phyloP scores from a whole-genome alignment of 2,113 vertebrate genomes.

The Pteropus alecto region DNA sequence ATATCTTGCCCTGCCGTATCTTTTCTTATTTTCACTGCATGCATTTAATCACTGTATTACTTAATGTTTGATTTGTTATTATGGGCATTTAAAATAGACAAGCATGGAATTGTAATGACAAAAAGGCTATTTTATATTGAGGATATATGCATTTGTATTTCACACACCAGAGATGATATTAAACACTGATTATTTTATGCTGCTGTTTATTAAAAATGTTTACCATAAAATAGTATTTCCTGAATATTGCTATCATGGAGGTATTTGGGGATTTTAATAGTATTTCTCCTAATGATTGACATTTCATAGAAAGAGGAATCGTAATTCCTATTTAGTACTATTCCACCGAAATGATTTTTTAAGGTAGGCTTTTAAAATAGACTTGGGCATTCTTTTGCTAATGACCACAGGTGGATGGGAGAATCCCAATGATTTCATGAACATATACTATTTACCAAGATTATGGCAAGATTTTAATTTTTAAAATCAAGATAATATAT shows the following conservation, averaged over 20 bases:
- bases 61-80: constrained; percentile 84
- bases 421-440: not conserved
- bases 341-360: constrained; percentile 6
- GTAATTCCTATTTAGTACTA: not conserved
- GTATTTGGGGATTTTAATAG: constrained; percentile 29
- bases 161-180: constrained; percentile 85
- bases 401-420: not conserved
- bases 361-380: not conserved
- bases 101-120: constrained; percentile 82
- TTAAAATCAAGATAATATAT: constrained; percentile 18
- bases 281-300: constrained; percentile 33
- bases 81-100: constrained; percentile 83
- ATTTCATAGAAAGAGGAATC: constrained; percentile 30
- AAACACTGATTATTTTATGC: constrained; percentile 88
- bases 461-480: constrained; percentile 15
- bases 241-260: constrained; percentile 58
- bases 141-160: constrained; percentile 83
- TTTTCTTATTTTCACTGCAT: constrained; percentile 84
- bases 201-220: constrained; percentile 86
- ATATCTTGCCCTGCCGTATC: constrained; percentile 71
- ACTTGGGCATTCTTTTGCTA: not conserved
- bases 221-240: constrained; percentile 63
- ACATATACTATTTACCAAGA: not conserved
- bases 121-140: constrained; percentile 83
- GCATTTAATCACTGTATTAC: constrained; percentile 85